Evolutionary conservation across 2,888 invertebrate species (phyloP).

Genomic region (Ormyrus thymus): DNA sequence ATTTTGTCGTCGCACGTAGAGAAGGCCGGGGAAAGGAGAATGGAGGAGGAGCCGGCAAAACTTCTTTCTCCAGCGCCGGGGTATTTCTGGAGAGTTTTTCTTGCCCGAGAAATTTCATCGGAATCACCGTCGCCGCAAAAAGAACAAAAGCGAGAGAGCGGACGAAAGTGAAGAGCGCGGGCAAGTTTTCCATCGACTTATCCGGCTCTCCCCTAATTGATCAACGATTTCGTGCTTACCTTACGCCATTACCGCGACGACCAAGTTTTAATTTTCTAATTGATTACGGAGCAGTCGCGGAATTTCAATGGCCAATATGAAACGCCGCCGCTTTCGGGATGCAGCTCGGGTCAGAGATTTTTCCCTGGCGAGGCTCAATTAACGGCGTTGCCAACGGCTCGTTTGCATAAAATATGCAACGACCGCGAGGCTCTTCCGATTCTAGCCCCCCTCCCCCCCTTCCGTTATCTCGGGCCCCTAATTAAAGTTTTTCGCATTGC

Average conservation of each 20-base stretch:
- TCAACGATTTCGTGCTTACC: slow-evolving; percentile 36
- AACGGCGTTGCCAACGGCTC: slow-evolving; percentile 60
- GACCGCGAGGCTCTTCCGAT: slow-evolving; percentile 56
- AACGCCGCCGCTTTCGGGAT: slow-evolving; percentile 22
- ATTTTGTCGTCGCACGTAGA: slow-evolving; percentile 13
- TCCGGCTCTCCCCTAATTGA: slow-evolving; percentile 22
- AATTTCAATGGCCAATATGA: slow-evolving; percentile 48
- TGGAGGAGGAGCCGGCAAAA: background rate
- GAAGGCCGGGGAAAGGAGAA: background rate
- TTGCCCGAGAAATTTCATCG: background rate
- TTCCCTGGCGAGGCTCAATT: slow-evolving; percentile 59
- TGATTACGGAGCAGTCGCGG: slow-evolving; percentile 37
- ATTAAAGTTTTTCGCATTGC: slow-evolving; percentile 8
- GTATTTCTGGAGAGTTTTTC: background rate
- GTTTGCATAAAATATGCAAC: slow-evolving; percentile 63
- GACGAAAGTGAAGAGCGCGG: background rate
- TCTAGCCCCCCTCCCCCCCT: slow-evolving; percentile 47
- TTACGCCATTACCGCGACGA: slow-evolving; percentile 28
- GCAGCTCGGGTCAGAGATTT: slow-evolving; percentile 57
- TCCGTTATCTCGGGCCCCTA: background rate
- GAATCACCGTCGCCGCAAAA: background rate
- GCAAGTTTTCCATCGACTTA: background rate
- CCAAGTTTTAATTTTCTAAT: slow-evolving; percentile 47
- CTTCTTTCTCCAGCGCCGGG: background rate
- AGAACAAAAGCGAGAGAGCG: slow-evolving; percentile 7